Evolutionary conservation across 2,113 vertebrate species (phyloP).

Genomic region (Bambusicola thoracicus): DNA sequence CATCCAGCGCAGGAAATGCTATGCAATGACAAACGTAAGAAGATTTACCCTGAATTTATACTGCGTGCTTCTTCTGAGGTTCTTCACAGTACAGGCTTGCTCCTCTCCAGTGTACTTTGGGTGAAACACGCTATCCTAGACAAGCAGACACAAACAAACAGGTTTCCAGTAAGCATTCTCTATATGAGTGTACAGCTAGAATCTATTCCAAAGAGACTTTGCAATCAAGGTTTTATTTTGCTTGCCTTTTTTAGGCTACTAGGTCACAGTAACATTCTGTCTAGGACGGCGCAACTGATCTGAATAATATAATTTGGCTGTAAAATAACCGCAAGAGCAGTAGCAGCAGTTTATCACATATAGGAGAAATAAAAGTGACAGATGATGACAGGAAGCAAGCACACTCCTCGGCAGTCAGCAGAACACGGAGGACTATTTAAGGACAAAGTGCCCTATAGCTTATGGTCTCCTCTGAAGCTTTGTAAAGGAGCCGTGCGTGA

Average conservation of each 20-base stretch:
- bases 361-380: neutral
- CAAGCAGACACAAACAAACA: constrained; percentile 42
- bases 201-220: neutral
- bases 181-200: neutral
- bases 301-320: neutral
- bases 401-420: neutral
- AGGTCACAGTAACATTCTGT: neutral
- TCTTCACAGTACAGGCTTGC: constrained; percentile 95
- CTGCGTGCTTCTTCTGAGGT: constrained; percentile 95
- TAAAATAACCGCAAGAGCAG: neutral
- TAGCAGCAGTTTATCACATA: fast-evolving
- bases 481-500: neutral
- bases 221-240: neutral
- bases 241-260: neutral
- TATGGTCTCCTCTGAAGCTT: neutral
- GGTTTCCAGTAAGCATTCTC: neutral
- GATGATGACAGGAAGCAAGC: neutral
- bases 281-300: neutral
- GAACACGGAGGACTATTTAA: neutral
- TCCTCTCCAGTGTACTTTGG: constrained; percentile 98
- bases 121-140: constrained; percentile 93
- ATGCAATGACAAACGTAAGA: neutral
- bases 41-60: constrained; percentile 96
- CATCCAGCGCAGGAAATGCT: neutral
- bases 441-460: neutral